Evolutionary conservation across 2,888 invertebrate species (phyloP), one percentile per base, ranked within the genome.

Genomic region (Tiliacea citrago): DNA sequence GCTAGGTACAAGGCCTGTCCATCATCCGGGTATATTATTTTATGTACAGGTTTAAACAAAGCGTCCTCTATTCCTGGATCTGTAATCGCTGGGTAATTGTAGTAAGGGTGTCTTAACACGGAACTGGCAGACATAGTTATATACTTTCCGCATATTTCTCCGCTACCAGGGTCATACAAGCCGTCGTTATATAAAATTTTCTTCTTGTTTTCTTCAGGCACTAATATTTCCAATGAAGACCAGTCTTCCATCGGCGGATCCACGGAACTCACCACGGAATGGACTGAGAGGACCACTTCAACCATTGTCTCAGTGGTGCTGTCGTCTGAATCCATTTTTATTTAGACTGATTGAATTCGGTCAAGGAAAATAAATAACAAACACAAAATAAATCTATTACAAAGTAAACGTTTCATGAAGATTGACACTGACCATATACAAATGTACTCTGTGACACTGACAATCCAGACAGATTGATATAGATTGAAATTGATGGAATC

Each of bases 31-130:
- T 93, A 95, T 29, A 82, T 61, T 7, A 42, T 35, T 18, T 68
- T 0, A 90, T 2, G 73, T 82, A 89, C 88, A 12, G 93, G 91
- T 35, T 86, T 73, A 0, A 93, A 72, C 47, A 96, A 85, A 2
- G 95, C 95, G 6, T 87, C 76, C 29, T 86, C 67, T 45, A 96
- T 93, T 1, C 95, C 95, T 57, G 96, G 96, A 77, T 96, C 94
- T 18, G n/a, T 3, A 10, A 96, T 90, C 10, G 92, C 88, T 2
- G 95, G 96, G 70, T 95, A 96, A 57, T 90, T 90, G 75, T 88
- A 95, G 77, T 94, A 95, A 0, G 91, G 91, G 68, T 96, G 95
- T 39, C 85, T 86, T 0, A 93, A 73, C 2, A 96, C 79, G 0
- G 90, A 89, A 78, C 95, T 95, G 49, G 89, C 90, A 0, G 95